Conservation (phyloP, 2,113 vertebrate species). For the Camelus bactrianus region DNA sequence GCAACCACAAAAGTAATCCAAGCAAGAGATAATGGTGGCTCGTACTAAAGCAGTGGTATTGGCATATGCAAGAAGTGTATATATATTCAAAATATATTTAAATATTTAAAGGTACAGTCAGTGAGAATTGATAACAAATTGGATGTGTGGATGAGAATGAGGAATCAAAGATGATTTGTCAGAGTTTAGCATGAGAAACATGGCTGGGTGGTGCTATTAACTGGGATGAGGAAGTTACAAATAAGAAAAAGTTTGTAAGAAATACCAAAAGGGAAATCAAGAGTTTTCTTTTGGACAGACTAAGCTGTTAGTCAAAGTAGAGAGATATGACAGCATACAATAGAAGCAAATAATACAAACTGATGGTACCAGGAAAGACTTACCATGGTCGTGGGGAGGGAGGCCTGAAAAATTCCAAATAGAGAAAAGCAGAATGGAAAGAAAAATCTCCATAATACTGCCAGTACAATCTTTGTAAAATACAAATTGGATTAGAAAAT, state of each 20-base stretch:
- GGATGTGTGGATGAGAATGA: neutral
- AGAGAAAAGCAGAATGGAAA: neutral
- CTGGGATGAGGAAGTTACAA: neutral
- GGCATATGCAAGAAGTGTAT: neutral
- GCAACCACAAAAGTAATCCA: neutral
- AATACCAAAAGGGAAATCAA: neutral
- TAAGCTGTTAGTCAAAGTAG: neutral
- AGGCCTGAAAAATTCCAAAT: neutral
- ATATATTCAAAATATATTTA: neutral
- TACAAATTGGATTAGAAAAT: constrained; percentile 31
- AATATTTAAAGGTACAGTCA: neutral
- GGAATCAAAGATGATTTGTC: neutral
- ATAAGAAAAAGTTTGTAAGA: neutral
- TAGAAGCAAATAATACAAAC: constrained; percentile 32
- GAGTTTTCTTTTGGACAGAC: neutral
- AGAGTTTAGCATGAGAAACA: constrained; percentile 7
- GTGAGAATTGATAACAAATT: neutral
- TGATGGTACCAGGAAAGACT: neutral
- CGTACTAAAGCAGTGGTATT: neutral
- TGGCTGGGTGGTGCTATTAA: neutral
- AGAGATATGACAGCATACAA: neutral
- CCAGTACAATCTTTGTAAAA: constrained; percentile 47
- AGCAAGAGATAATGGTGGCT: neutral
- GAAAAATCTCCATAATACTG: neutral
- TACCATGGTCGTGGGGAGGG: neutral